A percentile compares a stretch with the other conserved stretches of the same genome.
These are phyloP conservation scores for Dascillus cervinus DNA, from an alignment of 2,888 invertebrate species.

Conservation along the genomic window DNA sequence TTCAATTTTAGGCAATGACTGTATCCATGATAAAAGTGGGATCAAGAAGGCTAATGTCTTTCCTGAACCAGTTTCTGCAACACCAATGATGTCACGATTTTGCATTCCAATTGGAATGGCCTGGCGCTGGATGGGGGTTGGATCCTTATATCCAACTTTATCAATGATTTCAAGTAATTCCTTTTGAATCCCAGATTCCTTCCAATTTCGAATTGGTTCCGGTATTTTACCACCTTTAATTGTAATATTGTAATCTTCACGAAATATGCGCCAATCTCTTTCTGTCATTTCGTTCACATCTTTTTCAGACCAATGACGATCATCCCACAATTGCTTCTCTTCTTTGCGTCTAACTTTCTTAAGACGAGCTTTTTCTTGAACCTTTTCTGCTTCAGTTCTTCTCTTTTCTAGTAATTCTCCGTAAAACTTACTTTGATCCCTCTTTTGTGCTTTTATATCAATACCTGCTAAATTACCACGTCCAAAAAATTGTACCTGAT, in stretches of 20 bases:
- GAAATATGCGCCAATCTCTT: conserved; percentile 98
- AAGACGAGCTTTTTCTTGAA: conserved; percentile 86
- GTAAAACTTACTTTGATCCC: conserved; percentile 96
- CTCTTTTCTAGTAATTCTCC: conserved; percentile 90
- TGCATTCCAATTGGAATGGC: conserved; percentile 97
- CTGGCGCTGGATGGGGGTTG: conserved; percentile 98
- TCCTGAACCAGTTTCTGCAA: conserved; percentile 95
- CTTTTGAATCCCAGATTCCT: conserved; percentile 81
- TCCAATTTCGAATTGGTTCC: conserved; percentile 92
- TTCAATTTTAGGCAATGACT: conserved; percentile 92
- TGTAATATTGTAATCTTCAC: conserved; percentile 98
- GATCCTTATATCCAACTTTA: conserved; percentile 93
- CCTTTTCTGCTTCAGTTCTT: conserved; percentile 92
- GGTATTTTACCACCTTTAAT: conserved; percentile 97
- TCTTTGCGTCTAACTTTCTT: conserved; percentile 92
- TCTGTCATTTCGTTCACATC: conserved; percentile 93
- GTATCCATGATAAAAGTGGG: conserved; percentile 96
- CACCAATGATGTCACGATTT: conserved; percentile 95
- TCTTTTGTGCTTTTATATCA: conserved; percentile 91
- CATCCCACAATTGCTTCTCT: conserved; percentile 98
- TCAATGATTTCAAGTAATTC: conserved; percentile 92
- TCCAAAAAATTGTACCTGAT: conserved; percentile 97
- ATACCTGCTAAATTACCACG: conserved; percentile 97
- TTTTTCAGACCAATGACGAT: conserved; percentile 98
- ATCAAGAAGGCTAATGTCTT: conserved; percentile 98